Conservation (phyloP, 2,888 invertebrate species). For the Cryptus viduatorius region DNA sequence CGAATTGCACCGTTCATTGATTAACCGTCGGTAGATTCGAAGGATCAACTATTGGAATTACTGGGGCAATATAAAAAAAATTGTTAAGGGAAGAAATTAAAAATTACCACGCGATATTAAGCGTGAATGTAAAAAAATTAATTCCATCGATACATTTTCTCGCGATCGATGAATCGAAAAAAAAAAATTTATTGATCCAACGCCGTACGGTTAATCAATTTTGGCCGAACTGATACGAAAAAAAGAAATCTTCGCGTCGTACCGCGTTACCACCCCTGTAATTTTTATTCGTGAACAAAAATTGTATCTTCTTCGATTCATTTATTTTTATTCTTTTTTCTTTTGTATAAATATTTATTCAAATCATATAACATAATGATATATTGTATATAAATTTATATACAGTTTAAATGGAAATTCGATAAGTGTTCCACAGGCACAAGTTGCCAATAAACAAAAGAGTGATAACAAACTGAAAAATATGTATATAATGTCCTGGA, state of each 20-base stretch:
- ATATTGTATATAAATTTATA: conserved; percentile 73
- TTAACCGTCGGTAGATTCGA: conserved; percentile 30
- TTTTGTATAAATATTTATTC: conserved; percentile 75
- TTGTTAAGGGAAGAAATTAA: background rate
- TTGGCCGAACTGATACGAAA: conserved; percentile 51
- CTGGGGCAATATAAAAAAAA: background rate
- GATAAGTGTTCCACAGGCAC: conserved; percentile 85
- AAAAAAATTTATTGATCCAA: conserved; percentile 13
- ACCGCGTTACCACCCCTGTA: conserved; percentile 82
- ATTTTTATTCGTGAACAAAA: conserved; percentile 77
- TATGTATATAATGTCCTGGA: conserved; percentile 76
- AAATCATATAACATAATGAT: conserved; percentile 73
- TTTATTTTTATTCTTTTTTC: conserved; percentile 50
- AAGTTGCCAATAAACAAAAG: conserved; percentile 82
- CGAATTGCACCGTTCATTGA: conserved; percentile 33
- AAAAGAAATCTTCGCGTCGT: conserved; percentile 77
- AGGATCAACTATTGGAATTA: conserved; percentile 1
- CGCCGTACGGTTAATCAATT: conserved; percentile 44
- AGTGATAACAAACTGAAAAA: conserved; percentile 76
- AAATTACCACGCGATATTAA: background rate
- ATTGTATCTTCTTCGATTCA: conserved; percentile 72
- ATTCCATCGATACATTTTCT: background rate
- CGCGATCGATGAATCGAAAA: conserved; percentile 5
- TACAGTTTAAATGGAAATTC: conserved; percentile 77
- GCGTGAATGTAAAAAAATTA: background rate